Evolutionary conservation across 30 jellyfish, hydroid and myxozoan genomes (phyloP).

Genomic region (Aurelia coerulea): DNA sequence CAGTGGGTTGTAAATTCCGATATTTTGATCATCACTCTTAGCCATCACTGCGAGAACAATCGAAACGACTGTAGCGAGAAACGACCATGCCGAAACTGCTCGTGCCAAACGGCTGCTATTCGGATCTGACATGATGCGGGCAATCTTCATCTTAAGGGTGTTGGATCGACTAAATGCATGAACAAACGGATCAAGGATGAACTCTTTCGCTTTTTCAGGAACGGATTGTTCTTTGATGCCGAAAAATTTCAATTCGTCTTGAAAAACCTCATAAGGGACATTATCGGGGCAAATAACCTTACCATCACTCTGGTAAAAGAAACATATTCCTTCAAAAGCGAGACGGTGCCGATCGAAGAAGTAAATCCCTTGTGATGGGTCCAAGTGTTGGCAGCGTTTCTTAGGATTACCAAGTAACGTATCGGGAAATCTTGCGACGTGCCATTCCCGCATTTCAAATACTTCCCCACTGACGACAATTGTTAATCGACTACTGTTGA

Average conservation of each 20-base stretch:
- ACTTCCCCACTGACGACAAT: conserved; percentile 81
- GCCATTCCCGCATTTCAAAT: conserved; percentile 48
- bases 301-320: conserved; percentile 79
- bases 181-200: conserved; percentile 47
- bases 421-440: conserved; percentile 69
- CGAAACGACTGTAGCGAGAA: conserved; percentile 63
- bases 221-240: conserved; percentile 56
- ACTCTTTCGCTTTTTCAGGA: conserved; percentile 63
- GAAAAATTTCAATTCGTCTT: conserved; percentile 78
- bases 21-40: conserved; percentile 16
- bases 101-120: conserved; percentile 66
- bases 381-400: conserved; percentile 60
- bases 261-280: conserved; percentile 92
- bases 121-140: conserved; percentile 73
- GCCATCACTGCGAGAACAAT: conserved; percentile 57
- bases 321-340: conserved; percentile 84
- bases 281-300: conserved; percentile 80
- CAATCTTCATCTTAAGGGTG: conserved; percentile 39
- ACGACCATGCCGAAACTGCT: conserved; percentile 59
- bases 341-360: conserved; percentile 86
- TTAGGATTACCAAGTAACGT: conserved; percentile 83
- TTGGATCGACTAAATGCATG: background rate
- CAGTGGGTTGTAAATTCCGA: conserved; percentile 31
- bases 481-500: conserved; percentile 34
- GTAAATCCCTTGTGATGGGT: conserved; percentile 39